Percentiles rank a stretch among this genome's conserved stretches.
Evolutionary conservation across 2,113 vertebrate species (phyloP).

Genomic region (Lophura nycthemera): DNA sequence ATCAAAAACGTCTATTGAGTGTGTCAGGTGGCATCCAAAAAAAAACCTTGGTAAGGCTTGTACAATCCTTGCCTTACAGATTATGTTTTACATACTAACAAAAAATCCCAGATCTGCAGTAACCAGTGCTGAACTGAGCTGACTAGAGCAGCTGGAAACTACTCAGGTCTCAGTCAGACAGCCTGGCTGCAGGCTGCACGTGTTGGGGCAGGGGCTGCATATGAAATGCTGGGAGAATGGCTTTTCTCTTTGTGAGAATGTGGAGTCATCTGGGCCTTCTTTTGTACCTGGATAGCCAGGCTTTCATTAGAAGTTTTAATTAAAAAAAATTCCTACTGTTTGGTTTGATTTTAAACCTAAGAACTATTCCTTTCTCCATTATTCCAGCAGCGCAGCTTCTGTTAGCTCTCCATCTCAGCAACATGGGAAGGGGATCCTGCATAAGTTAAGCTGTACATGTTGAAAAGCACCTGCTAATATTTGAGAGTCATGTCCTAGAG

Average conservation of each 20-base stretch:
- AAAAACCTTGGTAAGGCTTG: not conserved
- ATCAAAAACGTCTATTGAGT: not conserved
- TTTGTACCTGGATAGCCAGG: not conserved
- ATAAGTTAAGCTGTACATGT: rapidly evolving
- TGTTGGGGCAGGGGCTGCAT: not conserved
- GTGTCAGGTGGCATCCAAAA: not conserved
- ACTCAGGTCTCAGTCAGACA: not conserved
- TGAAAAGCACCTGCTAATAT: not conserved
- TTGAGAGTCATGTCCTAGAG: not conserved
- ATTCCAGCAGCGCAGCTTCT: not conserved
- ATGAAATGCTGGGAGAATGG: not conserved
- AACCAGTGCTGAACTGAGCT: not conserved
- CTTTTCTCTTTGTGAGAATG: not conserved
- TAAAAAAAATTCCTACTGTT: not conserved
- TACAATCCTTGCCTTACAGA: not conserved
- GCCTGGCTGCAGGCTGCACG: not conserved
- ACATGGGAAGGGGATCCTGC: not conserved
- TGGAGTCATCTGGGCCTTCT: not conserved
- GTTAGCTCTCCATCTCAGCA: not conserved
- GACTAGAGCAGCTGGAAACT: not conserved
- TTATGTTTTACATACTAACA: not conserved
- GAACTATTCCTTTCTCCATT: not conserved
- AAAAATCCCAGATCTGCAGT: not conserved
- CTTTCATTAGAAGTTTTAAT: not conserved
- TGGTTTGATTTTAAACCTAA: not conserved